Evolutionary conservation across 2,797 vertebrate species (phyloP).

Genomic region (Amniataba percoides): DNA sequence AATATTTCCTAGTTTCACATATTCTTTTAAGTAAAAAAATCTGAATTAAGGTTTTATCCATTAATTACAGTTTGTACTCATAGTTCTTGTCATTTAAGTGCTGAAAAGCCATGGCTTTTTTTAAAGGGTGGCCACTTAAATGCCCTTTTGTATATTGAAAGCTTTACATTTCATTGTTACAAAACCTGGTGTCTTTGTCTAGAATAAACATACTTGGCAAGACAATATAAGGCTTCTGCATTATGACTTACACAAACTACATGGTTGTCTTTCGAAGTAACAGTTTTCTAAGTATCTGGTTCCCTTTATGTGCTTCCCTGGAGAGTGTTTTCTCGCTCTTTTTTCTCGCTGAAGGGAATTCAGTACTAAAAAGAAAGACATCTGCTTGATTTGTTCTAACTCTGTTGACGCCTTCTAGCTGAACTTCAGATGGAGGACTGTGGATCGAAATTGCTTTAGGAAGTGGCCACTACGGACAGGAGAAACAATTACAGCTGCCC

Average conservation of each 20-base stretch:
- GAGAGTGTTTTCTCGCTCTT: not conserved
- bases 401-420: not conserved
- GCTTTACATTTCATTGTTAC: not conserved
- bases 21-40: no score
- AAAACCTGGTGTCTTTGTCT: no score
- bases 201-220: not conserved
- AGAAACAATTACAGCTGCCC: not conserved
- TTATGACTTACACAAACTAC: not conserved
- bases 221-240: not conserved
- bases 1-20: no score
- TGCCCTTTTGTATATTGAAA: not conserved
- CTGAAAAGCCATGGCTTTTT: not conserved
- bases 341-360: not conserved
- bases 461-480: not conserved
- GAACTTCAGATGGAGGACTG: not conserved
- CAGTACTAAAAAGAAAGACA: not conserved
- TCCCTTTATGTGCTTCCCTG: not conserved
- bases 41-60: no score
- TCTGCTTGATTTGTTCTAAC: not conserved
- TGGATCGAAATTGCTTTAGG: not conserved
- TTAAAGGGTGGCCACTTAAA: not conserved
- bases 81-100: not conserved
- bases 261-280: not conserved
- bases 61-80: conserved; percentile 5
- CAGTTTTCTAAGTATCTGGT: not conserved